phyloP scores from a whole-genome alignment of 2,797 vertebrate species.

The Brachymystax lenok region DNA sequence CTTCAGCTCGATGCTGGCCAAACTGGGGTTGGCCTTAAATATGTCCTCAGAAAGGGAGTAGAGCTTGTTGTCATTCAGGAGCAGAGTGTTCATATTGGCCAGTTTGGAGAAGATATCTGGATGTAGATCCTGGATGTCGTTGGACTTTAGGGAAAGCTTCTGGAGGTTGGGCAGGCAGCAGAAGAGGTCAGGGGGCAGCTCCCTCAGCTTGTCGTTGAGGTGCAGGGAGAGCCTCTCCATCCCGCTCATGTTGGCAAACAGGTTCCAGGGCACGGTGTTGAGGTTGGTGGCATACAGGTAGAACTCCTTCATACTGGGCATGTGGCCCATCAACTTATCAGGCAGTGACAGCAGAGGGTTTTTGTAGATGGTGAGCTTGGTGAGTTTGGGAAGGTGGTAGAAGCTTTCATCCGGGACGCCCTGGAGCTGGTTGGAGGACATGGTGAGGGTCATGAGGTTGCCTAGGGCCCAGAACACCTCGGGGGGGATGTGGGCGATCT shows the following conservation, averaged over 20 bases:
- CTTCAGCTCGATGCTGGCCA: slow-evolving; percentile 66
- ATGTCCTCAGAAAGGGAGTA: slow-evolving; percentile 67
- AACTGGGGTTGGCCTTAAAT: slow-evolving; percentile 67
- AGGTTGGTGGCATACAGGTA: slow-evolving; percentile 83
- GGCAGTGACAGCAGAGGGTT: slow-evolving; percentile 84
- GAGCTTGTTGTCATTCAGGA: slow-evolving; percentile 75
- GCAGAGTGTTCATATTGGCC: slow-evolving; percentile 60
- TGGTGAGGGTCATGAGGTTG: slow-evolving; percentile 71
- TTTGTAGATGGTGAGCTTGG: slow-evolving; percentile 75
- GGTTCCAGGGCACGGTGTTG: slow-evolving; percentile 78
- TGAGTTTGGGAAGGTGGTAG: slow-evolving; percentile 75
- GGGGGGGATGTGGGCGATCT: slow-evolving; percentile 72
- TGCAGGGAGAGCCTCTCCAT: slow-evolving; percentile 76
- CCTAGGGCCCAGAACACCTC: slow-evolving; percentile 76
- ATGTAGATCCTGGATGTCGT: slow-evolving; percentile 72
- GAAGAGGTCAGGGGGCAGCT: slow-evolving; percentile 78
- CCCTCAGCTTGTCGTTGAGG: slow-evolving; percentile 71
- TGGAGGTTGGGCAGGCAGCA: slow-evolving; percentile 74
- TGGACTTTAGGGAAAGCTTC: slow-evolving; percentile 77
- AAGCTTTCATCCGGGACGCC: slow-evolving; percentile 79
- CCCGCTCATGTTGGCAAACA: slow-evolving; percentile 86
- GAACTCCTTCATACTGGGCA: slow-evolving; percentile 77
- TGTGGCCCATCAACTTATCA: slow-evolving; percentile 81
- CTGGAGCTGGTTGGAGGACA: slow-evolving; percentile 80
- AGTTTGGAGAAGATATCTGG: slow-evolving; percentile 77